Percentiles rank a stretch among this genome's conserved stretches.
Conservation (phyloP, 2,888 invertebrate genomes). For the Zaprionus obscuricornis region DNA sequence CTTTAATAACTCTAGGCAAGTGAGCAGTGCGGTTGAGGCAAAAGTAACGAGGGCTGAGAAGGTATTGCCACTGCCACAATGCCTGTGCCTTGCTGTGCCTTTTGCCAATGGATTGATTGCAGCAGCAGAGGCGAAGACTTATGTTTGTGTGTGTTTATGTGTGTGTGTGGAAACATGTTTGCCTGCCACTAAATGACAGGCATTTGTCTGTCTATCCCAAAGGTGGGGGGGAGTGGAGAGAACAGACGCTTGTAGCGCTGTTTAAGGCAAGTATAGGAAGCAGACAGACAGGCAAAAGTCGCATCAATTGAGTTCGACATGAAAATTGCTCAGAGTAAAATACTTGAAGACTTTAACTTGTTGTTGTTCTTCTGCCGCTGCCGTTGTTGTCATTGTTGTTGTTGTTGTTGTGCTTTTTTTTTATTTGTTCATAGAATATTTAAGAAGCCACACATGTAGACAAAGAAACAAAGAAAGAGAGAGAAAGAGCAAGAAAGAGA, state of each 20-base stretch:
- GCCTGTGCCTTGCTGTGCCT: constrained; percentile 12
- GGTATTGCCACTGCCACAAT: constrained; percentile 7
- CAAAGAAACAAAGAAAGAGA: no score
- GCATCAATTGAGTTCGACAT: constrained; percentile 75
- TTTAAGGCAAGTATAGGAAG: constrained; percentile 4
- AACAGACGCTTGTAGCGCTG: constrained; percentile 2
- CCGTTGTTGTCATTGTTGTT: constrained; percentile 22
- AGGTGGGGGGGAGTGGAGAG: constrained; percentile 9
- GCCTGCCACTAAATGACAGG: constrained; percentile 75
- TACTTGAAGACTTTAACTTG: constrained; percentile 25
- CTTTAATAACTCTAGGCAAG: constrained; percentile 55
- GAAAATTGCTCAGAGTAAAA: constrained; percentile 64
- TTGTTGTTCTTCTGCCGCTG: no score
- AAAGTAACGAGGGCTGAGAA: not conserved
- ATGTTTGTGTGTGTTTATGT: no score
- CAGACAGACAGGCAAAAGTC: constrained; percentile 38
- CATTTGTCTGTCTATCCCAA: constrained; percentile 65
- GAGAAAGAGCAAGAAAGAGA: no score
- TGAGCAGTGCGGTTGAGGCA: constrained; percentile 4
- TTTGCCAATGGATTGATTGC: constrained; percentile 24
- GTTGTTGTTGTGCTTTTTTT: constrained; percentile 27
- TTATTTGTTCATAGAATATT: constrained; percentile 57
- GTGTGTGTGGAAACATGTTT: constrained; percentile 66
- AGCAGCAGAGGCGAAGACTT: not conserved
- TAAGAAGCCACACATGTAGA: no score